A percentile compares a stretch with the other conserved stretches of the same genome.
These are phyloP conservation scores for Ommatoiulus sabulosus DNA, from an alignment of 2,888 invertebrate species.

Conservation along the genomic window DNA sequence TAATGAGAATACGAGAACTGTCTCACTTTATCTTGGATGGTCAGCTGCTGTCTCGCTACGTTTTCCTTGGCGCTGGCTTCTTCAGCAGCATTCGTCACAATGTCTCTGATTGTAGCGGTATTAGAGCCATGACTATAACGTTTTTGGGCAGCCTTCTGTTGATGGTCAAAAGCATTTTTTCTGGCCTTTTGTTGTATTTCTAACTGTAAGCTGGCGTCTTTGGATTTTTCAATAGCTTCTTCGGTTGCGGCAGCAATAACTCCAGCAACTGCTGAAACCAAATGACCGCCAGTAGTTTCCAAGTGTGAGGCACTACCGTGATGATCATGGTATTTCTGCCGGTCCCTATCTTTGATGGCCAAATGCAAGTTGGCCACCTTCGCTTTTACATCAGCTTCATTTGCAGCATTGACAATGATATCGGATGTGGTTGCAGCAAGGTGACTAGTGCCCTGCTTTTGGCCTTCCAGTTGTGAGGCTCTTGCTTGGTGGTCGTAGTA, in stretches of 20 bases:
- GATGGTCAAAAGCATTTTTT: not conserved
- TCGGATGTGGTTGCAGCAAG: not conserved
- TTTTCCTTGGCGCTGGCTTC: not conserved
- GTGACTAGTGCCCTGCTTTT: not conserved
- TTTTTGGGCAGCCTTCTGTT: not conserved
- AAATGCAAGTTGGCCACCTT: not conserved
- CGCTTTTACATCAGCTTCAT: not conserved
- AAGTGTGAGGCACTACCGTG: not conserved
- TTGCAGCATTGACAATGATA: not conserved
- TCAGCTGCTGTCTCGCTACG: not conserved
- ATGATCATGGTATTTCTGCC: not conserved
- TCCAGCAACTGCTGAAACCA: not conserved
- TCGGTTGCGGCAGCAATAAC: not conserved
- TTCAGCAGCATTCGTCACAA: not conserved
- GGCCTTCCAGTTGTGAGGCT: not conserved
- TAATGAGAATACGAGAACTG: not conserved
- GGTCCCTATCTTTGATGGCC: not conserved
- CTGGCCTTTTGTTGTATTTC: conserved; percentile 6
- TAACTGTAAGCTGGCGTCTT: not conserved
- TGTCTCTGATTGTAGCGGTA: not conserved
- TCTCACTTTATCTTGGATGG: not conserved
- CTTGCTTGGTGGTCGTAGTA: not conserved
- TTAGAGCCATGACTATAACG: not conserved
- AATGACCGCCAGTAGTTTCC: not conserved
- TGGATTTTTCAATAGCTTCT: not conserved